Conservation (phyloP, 2,888 invertebrate genomes). For the Trissolcus brochymenae region DNA sequence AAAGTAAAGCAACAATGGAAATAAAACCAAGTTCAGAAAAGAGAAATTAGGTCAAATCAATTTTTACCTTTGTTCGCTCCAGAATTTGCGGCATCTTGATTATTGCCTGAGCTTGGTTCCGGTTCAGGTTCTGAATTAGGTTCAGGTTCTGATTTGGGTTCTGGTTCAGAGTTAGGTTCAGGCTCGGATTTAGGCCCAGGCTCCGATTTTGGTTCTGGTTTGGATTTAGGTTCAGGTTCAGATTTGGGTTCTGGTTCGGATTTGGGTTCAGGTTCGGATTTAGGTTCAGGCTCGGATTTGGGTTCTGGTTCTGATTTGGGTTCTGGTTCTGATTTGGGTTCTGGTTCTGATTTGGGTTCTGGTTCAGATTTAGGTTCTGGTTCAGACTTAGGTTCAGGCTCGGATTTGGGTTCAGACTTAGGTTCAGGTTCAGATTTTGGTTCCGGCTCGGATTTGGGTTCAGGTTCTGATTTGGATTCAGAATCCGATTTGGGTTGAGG, state of each 20-base stretch:
- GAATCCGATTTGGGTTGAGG: slow-evolving; percentile 66
- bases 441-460: slow-evolving; percentile 75
- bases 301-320: slow-evolving; percentile 73
- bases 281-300: slow-evolving; percentile 64
- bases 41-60: slow-evolving; percentile 10
- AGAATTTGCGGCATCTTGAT: slow-evolving; percentile 67
- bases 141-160: slow-evolving; percentile 72
- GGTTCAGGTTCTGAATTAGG: slow-evolving; percentile 77
- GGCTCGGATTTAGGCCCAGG: slow-evolving; percentile 72
- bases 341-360: slow-evolving; percentile 72
- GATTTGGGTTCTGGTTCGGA: slow-evolving; percentile 72
- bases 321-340: slow-evolving; percentile 70
- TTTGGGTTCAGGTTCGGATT: slow-evolving; percentile 72
- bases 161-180: slow-evolving; percentile 74
- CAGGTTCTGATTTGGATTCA: slow-evolving; percentile 72
- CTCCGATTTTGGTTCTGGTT: slow-evolving; percentile 64
- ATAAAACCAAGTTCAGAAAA: slow-evolving; percentile 1
- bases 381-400: slow-evolving; percentile 76
- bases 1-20: background rate
- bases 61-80: slow-evolving; percentile 71
- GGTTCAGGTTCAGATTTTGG: slow-evolving; percentile 67
- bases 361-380: slow-evolving; percentile 75
- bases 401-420: slow-evolving; percentile 74
- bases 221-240: slow-evolving; percentile 73
- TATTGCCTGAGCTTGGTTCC: slow-evolving; percentile 73